Conservation (phyloP, 2,888 invertebrate genomes). For the Cryptus viduatorius region DNA sequence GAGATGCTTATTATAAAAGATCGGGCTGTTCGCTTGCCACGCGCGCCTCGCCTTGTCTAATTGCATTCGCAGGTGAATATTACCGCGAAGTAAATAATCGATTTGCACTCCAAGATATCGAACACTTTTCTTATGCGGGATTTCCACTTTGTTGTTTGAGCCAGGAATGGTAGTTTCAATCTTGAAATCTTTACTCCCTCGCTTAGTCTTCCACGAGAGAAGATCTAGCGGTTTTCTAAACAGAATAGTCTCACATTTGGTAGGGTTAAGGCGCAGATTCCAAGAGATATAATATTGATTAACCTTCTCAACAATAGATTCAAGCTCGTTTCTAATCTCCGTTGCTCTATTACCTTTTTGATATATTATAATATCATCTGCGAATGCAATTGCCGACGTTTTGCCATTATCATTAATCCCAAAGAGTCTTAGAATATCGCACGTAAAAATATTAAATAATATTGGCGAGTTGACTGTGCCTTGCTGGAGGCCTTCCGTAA, state of each 20-base stretch:
- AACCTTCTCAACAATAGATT: constrained; percentile 46
- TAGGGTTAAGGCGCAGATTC: neutral
- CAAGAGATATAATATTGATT: neutral
- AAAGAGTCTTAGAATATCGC: constrained; percentile 46
- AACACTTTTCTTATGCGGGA: too few relatives aligned
- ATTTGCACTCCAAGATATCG: constrained; percentile 7
- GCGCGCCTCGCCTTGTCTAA: constrained; percentile 64
- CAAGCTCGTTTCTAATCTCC: neutral
- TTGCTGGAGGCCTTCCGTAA: too few relatives aligned
- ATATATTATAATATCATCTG: constrained; percentile 60
- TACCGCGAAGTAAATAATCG: constrained; percentile 4
- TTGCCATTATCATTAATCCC: constrained; percentile 25
- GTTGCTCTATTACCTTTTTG: neutral
- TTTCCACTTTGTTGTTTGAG: too few relatives aligned
- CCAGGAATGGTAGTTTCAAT: too few relatives aligned
- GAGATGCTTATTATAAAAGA: too few relatives aligned
- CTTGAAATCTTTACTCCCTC: too few relatives aligned
- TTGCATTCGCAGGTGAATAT: constrained; percentile 46
- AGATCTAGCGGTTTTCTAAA: neutral
- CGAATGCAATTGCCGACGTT: constrained; percentile 41
- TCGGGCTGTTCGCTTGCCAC: too few relatives aligned
- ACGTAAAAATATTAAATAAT: constrained; percentile 61
- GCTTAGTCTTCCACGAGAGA: neutral
- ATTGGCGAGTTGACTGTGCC: too few relatives aligned
- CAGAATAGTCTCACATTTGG: constrained; percentile 14